Evolutionary conservation across 2,888 invertebrate species (phyloP).

Genomic region (Aricia artaxerxes): DNA sequence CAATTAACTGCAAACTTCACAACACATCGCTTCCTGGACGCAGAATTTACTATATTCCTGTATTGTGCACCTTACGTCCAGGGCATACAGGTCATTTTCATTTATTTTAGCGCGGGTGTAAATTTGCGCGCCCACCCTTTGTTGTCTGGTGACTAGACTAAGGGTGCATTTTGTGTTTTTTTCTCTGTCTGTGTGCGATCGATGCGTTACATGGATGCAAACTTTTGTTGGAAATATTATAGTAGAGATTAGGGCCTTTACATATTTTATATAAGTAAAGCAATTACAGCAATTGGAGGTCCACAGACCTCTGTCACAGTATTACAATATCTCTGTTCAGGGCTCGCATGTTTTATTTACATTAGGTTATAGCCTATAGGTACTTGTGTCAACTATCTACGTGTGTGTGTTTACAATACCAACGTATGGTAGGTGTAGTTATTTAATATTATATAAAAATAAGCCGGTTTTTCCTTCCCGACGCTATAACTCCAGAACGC

Average conservation of each 20-base stretch:
- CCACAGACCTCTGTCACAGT: no score
- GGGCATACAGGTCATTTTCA: conserved; percentile 46
- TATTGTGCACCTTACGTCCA: conserved; percentile 38
- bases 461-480: no score
- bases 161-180: conserved; percentile 73
- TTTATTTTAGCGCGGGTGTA: conserved; percentile 40
- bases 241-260: not conserved
- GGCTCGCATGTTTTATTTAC: no score
- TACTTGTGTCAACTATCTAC: no score
- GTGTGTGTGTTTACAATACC: no score
- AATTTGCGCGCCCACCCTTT: conserved; percentile 64
- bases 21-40: conserved; percentile 67
- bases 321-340: no score
- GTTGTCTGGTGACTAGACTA: conserved; percentile 75
- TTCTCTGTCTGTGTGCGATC: conserved; percentile 55
- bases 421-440: no score
- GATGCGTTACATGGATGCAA: conserved; percentile 53
- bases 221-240: conserved; percentile 34
- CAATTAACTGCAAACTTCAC: conserved; percentile 71
- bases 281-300: no score
- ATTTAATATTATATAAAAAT: no score
- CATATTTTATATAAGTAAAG: no score
- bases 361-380: no score
- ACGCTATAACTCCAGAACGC: no score
- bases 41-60: conserved; percentile 37